Percentiles rank a stretch among this genome's conserved stretches.
Evolutionary conservation across 2,113 vertebrate genomes (phyloP).

Genomic region (Ptychochromis oligacanthus): DNA sequence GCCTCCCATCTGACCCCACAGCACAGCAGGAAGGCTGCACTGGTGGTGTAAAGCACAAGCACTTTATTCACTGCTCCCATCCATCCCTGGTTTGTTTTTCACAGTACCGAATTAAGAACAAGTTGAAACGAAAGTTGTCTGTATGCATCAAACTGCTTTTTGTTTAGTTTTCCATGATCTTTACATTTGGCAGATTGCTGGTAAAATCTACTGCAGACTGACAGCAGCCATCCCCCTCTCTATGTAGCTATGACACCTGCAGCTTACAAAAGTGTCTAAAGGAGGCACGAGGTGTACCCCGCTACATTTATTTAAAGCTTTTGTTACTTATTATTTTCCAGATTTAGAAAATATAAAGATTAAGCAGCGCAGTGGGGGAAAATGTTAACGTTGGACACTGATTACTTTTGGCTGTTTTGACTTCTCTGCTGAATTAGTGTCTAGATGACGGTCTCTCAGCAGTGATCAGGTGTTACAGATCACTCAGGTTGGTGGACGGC

Average conservation of each 20-base stretch:
- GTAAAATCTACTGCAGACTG: too few species aligned
- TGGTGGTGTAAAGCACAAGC: neutral
- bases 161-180: neutral
- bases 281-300: neutral
- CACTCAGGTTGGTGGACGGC: neutral
- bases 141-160: neutral
- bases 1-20: too few species aligned
- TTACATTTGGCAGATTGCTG: neutral
- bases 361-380: neutral
- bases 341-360: neutral
- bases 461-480: neutral
- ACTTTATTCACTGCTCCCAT: neutral
- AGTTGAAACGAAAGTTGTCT: neutral
- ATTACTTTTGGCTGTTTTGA: neutral
- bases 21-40: accelerated
- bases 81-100: neutral
- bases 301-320: neutral
- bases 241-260: neutral
- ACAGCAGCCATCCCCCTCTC: too few species aligned
- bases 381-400: neutral
- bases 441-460: neutral
- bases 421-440: neutral
- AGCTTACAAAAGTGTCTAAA: neutral
- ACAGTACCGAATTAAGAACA: too few species aligned
- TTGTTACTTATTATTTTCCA: neutral